A percentile compares a stretch with the other conserved stretches of the same genome.
Evolutionary conservation across 2,113 vertebrate genomes (phyloP).

Genomic region (Scophthalmus maximus): DNA sequence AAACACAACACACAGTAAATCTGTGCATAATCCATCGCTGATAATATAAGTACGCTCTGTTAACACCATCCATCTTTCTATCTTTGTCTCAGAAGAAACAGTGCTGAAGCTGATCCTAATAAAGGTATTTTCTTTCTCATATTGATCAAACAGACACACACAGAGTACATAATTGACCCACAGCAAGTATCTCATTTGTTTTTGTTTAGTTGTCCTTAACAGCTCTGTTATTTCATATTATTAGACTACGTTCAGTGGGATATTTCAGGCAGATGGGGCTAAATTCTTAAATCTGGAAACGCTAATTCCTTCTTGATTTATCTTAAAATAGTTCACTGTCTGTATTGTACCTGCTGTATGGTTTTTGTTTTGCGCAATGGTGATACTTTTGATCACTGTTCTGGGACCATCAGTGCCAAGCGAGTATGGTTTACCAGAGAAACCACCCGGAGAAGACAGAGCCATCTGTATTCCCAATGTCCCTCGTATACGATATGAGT

Average conservation of each 20-base stretch:
- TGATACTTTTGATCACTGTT: neutral
- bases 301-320: slow-evolving; percentile 32
- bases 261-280: slow-evolving; percentile 32
- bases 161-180: neutral
- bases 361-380: neutral
- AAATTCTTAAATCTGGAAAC: slow-evolving; percentile 19
- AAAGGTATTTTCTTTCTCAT: neutral
- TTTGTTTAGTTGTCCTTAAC: neutral
- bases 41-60: neutral
- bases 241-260: slow-evolving; percentile 2
- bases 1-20: slow-evolving; percentile 22
- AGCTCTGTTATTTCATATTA: neutral
- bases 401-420: slow-evolving; percentile 16
- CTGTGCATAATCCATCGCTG: slow-evolving; percentile 31
- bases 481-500: slow-evolving; percentile 27
- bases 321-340: slow-evolving; percentile 9
- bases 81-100: slow-evolving; percentile 13
- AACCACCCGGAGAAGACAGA: slow-evolving; percentile 21
- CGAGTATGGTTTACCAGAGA: slow-evolving; percentile 9
- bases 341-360: slow-evolving; percentile 20
- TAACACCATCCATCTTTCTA: slow-evolving; percentile 9
- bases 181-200: slow-evolving; percentile 8
- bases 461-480: slow-evolving; percentile 44
- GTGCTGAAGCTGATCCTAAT: slow-evolving; percentile 1
- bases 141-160: neutral